Conservation (phyloP, 2,113 vertebrate genomes). For the Pimephales promelas region DNA sequence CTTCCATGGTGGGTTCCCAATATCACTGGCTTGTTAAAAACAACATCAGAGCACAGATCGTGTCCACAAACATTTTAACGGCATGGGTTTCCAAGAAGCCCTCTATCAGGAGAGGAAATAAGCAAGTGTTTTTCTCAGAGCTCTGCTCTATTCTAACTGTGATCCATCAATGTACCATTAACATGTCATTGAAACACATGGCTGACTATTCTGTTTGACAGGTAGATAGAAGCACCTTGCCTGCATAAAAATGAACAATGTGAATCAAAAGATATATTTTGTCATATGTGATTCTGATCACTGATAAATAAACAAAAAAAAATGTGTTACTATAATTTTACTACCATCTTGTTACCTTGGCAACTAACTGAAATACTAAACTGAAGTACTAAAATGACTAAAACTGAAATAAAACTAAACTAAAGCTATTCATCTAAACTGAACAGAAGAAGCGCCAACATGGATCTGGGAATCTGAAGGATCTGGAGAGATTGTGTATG, state of each 20-base stretch:
- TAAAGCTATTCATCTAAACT: no score
- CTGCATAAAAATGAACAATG: neutral
- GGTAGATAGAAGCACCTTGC: neutral
- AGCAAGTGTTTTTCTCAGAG: conserved; percentile 20
- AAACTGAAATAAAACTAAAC: no score
- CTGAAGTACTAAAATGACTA: no score
- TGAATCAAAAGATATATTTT: neutral
- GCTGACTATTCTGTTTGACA: conserved; percentile 25
- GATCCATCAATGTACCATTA: conserved; percentile 33
- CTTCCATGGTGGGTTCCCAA: neutral
- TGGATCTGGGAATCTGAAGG: no score
- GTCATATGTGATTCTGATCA: neutral
- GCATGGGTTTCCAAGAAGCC: conserved; percentile 12
- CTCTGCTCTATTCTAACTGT: neutral
- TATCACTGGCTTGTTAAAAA: neutral
- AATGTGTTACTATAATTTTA: neutral
- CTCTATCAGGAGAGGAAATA: conserved; percentile 11
- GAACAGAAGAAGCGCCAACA: no score
- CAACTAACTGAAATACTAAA: no score
- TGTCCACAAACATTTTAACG: neutral
- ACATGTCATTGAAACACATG: conserved; percentile 18
- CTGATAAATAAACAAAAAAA: neutral
- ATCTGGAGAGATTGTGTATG: no score
- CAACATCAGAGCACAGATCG: neutral
- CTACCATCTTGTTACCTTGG: no score